phyloP scores from a whole-genome alignment of 2,888 invertebrate species.

The Apantesis nais region DNA sequence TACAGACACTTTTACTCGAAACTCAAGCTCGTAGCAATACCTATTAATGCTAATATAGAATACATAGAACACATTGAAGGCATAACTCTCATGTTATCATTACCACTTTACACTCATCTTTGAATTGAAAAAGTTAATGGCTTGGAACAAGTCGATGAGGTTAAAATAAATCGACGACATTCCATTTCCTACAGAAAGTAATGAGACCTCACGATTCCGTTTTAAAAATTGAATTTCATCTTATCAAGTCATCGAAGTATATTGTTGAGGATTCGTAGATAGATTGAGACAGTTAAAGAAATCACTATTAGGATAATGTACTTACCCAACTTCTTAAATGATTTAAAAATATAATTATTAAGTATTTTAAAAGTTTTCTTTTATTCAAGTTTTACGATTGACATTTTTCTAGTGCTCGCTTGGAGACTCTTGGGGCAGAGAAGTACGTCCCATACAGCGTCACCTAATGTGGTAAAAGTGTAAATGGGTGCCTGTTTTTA shows the following conservation, averaged over 20 bases:
- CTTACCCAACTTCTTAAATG: not conserved
- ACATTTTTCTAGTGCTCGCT: too few relatives aligned
- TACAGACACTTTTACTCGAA: not conserved
- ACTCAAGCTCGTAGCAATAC: not conserved
- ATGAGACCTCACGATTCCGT: constrained; percentile 70
- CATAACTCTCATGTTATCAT: constrained; percentile 64
- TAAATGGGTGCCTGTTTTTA: too few relatives aligned
- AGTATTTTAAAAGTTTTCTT: too few relatives aligned
- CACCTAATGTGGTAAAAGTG: too few relatives aligned
- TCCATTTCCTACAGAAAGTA: constrained; percentile 77
- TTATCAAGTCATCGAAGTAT: constrained; percentile 42
- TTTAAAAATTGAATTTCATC: constrained; percentile 62
- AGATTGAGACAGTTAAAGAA: not conserved
- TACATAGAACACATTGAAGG: constrained; percentile 39
- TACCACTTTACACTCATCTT: constrained; percentile 74
- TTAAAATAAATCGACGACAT: constrained; percentile 82
- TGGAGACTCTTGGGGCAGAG: too few relatives aligned
- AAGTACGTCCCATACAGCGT: too few relatives aligned
- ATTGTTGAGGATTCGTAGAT: constrained; percentile 23
- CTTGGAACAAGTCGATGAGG: constrained; percentile 77
- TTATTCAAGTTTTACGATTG: too few relatives aligned
- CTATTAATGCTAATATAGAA: constrained; percentile 1
- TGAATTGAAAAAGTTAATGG: constrained; percentile 83
- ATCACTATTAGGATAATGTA: not conserved
- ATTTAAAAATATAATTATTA: not conserved